A percentile compares a stretch with the other conserved stretches of the same genome.
Conservation (phyloP, 2,797 vertebrate genomes). For the Neomorphus geoffroyi region DNA sequence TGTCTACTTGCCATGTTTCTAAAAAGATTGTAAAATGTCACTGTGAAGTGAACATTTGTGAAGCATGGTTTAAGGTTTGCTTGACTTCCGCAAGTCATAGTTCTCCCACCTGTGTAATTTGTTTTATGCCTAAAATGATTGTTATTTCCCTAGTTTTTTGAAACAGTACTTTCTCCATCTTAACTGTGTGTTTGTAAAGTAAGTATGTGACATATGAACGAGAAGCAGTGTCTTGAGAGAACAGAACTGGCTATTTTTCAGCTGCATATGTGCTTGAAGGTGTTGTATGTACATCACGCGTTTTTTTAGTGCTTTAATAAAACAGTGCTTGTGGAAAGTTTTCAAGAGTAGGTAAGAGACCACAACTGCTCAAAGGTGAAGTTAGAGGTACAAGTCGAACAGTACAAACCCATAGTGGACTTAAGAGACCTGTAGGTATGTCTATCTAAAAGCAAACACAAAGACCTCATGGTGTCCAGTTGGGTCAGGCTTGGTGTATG, state of each 20-base stretch:
- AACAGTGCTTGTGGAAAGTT: background rate
- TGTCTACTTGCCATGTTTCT: constrained; percentile 52
- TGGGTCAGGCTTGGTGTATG: background rate
- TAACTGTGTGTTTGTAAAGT: background rate
- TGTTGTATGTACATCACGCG: background rate
- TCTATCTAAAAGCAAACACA: background rate
- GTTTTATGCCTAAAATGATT: constrained; percentile 21
- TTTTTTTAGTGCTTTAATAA: background rate
- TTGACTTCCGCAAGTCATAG: background rate
- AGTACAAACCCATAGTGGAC: background rate
- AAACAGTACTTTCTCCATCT: background rate
- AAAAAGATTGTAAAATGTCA: constrained; percentile 36
- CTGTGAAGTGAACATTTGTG: constrained; percentile 22
- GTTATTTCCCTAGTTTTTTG: background rate
- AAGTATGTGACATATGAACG: background rate
- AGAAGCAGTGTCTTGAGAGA: background rate
- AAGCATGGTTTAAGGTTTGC: background rate
- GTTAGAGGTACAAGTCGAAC: background rate
- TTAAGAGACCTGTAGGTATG: background rate
- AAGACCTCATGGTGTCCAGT: background rate
- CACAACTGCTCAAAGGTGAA: background rate
- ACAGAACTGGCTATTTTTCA: background rate
- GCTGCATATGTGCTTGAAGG: background rate
- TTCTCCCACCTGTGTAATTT: background rate
- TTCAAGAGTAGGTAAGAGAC: background rate